These are phyloP conservation scores for Epizoanthus illoricatus DNA, from an alignment of 92 coral and sea anemone genomes.

Conservation along the genomic window DNA sequence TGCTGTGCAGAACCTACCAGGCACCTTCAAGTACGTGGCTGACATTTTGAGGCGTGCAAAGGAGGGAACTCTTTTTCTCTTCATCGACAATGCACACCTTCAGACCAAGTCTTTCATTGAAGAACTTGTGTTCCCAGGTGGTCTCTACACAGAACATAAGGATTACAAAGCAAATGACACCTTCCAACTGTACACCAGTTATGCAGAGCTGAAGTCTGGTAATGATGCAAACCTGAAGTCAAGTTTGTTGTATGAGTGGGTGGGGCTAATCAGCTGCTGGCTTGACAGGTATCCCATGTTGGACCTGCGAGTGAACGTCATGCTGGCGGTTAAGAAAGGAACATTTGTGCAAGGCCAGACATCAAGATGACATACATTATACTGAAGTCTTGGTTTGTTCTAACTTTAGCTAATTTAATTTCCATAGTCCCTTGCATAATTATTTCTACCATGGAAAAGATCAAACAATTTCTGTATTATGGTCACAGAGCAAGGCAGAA, in stretches of 20 bases:
- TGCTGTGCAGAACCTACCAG: slow-evolving; percentile 91
- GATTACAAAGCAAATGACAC: slow-evolving; percentile 76
- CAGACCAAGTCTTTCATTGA: slow-evolving; percentile 92
- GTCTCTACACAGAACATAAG: slow-evolving; percentile 65
- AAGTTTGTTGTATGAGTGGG: slow-evolving; percentile 81
- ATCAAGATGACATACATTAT: slow-evolving; percentile 10
- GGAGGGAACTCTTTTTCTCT: slow-evolving; percentile 88
- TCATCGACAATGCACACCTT: slow-evolving; percentile 98
- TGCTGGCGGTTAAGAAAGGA: slow-evolving; percentile 82
- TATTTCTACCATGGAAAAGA: too few relatives aligned
- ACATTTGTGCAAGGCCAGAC: slow-evolving; percentile 8
- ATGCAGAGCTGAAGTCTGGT: slow-evolving; percentile 96
- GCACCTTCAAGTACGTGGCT: slow-evolving; percentile 75
- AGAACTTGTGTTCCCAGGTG: slow-evolving; percentile 85
- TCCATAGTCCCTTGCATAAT: neutral
- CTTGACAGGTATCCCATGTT: slow-evolving; percentile 92
- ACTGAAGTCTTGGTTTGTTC: too few relatives aligned
- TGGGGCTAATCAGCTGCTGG: slow-evolving; percentile 86
- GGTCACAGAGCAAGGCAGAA: too few relatives aligned
- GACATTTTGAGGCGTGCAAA: slow-evolving; percentile 70
- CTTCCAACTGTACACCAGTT: slow-evolving; percentile 85
- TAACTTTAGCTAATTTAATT: too few relatives aligned
- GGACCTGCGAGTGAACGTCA: slow-evolving; percentile 87
- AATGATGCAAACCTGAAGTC: slow-evolving; percentile 76
- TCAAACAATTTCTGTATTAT: too few relatives aligned